Evolutionary conservation across 2,888 invertebrate species (phyloP), one percentile per base, ranked within the genome.

Genomic region (Ceratothoa steindachneri): DNA sequence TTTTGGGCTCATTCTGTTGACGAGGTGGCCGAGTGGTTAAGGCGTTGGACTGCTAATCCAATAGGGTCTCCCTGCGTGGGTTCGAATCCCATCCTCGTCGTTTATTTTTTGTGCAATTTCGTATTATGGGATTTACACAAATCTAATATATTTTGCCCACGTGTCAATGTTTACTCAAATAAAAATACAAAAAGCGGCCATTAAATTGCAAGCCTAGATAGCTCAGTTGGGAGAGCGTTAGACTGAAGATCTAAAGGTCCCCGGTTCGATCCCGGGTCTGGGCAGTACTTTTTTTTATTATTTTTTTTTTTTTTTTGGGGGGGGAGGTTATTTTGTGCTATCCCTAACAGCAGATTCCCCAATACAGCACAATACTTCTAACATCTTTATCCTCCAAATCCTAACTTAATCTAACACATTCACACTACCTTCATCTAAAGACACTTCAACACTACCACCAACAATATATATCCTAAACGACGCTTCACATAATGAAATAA

Each of bases 11-110:
- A 1, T 12, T 19, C 1, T 27, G 9, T 15, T 1, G 28, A 28
- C 72, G 67, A 67, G 67, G 72, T 72, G 70, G 70, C 69, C 72
- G 69, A 71, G 64, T 68, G 70, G 68, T 71, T 70, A 69, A 73
- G 74, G 70, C 74, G 69, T 74, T 69, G 70, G 74, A 70, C 69
- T 69, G 74, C 74, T 70, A 70, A 74, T 67, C 71, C 89, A 90
- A 89, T 90, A 90, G 89, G 90, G 89, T 90, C 89, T 90, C 89
- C 90, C 89, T 90, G 90, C 90, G 90, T 90, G 90, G 90, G 90
- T 90, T 89, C 89, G 89, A 89, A 90, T 90, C 90, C 89, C 90
- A 89, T 90, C 90, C 82, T 82, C 82, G 82, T 82, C 82, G 83
- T 60, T 53, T 41, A 41, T 7, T 41, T 41, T 41, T 41, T n/a